Conservation (phyloP, 2,113 vertebrate genomes). For the Acanthisitta chloris region DNA sequence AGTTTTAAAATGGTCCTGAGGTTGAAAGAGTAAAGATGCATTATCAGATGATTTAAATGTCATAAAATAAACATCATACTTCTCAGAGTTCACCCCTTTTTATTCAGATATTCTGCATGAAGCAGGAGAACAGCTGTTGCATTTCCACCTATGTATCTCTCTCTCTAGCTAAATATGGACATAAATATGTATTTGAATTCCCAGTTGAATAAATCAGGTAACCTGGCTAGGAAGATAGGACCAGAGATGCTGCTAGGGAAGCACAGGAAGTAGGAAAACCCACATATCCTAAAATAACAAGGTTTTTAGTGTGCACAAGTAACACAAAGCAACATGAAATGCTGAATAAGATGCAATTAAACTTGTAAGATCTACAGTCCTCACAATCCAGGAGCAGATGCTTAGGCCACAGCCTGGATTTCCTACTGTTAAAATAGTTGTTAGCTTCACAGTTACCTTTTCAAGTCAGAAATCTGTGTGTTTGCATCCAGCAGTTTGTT, state of each 20-base stretch:
- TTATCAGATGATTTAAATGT: background rate
- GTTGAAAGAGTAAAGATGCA: background rate
- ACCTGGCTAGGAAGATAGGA: background rate
- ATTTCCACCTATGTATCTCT: background rate
- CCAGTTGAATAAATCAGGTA: background rate
- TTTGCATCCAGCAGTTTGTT: conserved; percentile 87
- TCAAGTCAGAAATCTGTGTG: conserved; percentile 88
- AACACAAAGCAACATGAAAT: background rate
- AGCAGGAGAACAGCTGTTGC: background rate
- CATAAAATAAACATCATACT: background rate
- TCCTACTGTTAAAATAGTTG: background rate
- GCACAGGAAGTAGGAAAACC: background rate
- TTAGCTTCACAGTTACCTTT: conserved; percentile 79
- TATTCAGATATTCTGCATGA: background rate
- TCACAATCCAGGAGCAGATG: background rate
- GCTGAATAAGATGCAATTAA: background rate
- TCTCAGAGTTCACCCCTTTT: background rate
- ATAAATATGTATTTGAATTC: background rate
- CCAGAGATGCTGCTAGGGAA: background rate
- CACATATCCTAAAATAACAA: background rate
- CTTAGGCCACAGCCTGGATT: background rate
- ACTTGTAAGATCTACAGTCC: background rate
- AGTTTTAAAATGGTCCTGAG: conserved; percentile 87
- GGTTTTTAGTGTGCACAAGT: background rate
- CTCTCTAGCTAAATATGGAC: background rate